These are phyloP conservation scores for Enteromius anoplus DNA, from an alignment of 2,797 vertebrate species.

Conservation along the genomic window DNA sequence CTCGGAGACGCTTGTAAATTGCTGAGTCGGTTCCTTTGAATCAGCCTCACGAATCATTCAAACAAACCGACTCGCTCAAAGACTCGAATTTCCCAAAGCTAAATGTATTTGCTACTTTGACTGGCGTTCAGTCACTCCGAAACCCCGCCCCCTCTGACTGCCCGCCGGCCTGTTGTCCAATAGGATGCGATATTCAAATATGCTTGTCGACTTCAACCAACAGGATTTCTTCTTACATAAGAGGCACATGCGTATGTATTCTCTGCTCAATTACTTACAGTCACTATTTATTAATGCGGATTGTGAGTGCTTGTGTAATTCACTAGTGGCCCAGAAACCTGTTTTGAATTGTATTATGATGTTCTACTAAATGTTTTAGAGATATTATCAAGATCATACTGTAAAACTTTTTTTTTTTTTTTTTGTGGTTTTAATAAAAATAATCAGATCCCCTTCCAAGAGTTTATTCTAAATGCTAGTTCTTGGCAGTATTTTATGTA, in stretches of 20 bases:
- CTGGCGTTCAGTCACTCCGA: constrained; percentile 53
- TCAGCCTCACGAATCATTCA: background rate
- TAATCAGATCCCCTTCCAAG: background rate
- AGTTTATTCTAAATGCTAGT: background rate
- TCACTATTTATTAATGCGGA: constrained; percentile 33
- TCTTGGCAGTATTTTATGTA: constrained; percentile 22
- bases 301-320: constrained; percentile 6
- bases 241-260: constrained; percentile 54
- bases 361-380: background rate
- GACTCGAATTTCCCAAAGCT: constrained; percentile 50
- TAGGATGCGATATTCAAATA: constrained; percentile 67
- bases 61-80: background rate
- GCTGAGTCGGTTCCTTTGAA: background rate
- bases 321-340: background rate
- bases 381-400: constrained; percentile 13
- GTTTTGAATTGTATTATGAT: background rate
- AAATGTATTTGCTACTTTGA: constrained; percentile 49
- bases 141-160: constrained; percentile 61
- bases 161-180: constrained; percentile 64
- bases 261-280: constrained; percentile 52
- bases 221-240: constrained; percentile 71
- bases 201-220: constrained; percentile 73
- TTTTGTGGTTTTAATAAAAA: constrained; percentile 15
- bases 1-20: background rate
- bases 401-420: constrained; percentile 11